Base-by-base conservation (phyloP, 2,888 invertebrate species). In the Lasioglossum malachurum region DNA sequence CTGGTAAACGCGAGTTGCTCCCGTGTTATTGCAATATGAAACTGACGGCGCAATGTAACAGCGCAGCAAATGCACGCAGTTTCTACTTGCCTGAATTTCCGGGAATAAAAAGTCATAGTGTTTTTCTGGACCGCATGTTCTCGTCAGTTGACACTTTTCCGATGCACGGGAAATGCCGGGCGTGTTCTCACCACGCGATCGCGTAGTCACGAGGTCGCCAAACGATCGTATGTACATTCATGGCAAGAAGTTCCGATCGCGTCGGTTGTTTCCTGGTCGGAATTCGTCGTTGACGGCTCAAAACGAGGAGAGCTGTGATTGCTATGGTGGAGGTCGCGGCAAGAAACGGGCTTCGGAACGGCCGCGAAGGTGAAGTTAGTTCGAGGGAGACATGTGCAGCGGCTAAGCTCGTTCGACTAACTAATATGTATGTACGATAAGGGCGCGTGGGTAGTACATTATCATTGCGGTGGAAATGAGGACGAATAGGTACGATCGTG, bases 401-500 rank as follows among this genome's bases (percentile, higher is more conserved):
- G 73, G 71, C 75, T 81, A 83, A 87, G 78, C 87, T 87, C 78
- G 87, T 83, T 87, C 84, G 44, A 46, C 74, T 84, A 87, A 87
- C 87, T 87, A 87, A 87, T 87, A 87, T 78, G 35, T 35, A 64
- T 64, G 74, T 81, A 87, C 79, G 87, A 79, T 81, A 83, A 87
- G 83, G 74, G 79, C 83, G 46, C 74, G 71, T 80, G 57, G 86
- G 53, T 41, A 77, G 77, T 82, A 57, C 72, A 82, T 81, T 79
- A 84, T 86, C 82, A 79, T 83, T 67, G 78, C 72, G 75, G 60
- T 77, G 84, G 81, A 82, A 88, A 89, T 57, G 84, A 89, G 82
- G 87, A 89, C 84, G 82, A 89, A 86, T 87, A 87, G 87, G 83
- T 87, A 81, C 78, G 87, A 87, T 87, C 87, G 87, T 83, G 83